Evolutionary conservation across 37 sponge, comb jelly and placozoan species (phyloP).

Genomic region (Chondrosia reniformis): DNA sequence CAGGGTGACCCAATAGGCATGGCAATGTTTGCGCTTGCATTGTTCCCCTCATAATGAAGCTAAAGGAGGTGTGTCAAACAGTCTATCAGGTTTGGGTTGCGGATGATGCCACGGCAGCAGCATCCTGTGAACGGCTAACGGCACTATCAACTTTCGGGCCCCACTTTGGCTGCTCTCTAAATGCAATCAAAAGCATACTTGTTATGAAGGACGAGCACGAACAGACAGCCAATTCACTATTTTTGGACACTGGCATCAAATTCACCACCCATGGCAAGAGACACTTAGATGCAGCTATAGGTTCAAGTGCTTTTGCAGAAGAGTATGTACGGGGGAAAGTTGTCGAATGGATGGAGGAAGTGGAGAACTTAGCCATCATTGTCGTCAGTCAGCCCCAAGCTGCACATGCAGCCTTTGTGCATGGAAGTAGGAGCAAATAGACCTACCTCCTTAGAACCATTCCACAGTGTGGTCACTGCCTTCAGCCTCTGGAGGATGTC

Average conservation of each 20-base stretch:
- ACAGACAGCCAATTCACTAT: neutral
- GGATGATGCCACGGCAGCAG: constrained; percentile 12
- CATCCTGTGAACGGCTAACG: neutral
- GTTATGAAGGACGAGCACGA: constrained; percentile 17
- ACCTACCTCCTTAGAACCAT: constrained; percentile 9
- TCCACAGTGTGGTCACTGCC: constrained; percentile 1
- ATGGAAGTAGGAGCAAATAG: constrained; percentile 15
- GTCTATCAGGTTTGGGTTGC: constrained; percentile 16
- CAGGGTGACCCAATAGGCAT: constrained; percentile 10
- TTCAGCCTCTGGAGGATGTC: constrained; percentile 18
- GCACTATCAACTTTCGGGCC: neutral
- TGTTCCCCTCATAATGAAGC: constrained; percentile 17
- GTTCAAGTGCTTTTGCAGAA: constrained; percentile 5
- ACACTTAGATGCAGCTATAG: constrained; percentile 17
- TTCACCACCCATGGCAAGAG: constrained; percentile 15
- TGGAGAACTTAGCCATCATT: constrained; percentile 9
- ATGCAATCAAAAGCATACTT: constrained; percentile 10
- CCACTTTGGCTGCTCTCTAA: constrained; percentile 16
- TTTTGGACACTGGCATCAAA: constrained; percentile 11
- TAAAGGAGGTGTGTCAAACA: constrained; percentile 3
- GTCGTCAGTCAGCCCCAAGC: constrained; percentile 19
- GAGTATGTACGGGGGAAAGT: constrained; percentile 4
- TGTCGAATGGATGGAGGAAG: constrained; percentile 14
- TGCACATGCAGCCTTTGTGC: constrained; percentile 9
- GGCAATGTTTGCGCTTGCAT: constrained; percentile 14